Conservation (phyloP, 1,140 invertebrate species). For the Heliothis subflexa region DNA sequence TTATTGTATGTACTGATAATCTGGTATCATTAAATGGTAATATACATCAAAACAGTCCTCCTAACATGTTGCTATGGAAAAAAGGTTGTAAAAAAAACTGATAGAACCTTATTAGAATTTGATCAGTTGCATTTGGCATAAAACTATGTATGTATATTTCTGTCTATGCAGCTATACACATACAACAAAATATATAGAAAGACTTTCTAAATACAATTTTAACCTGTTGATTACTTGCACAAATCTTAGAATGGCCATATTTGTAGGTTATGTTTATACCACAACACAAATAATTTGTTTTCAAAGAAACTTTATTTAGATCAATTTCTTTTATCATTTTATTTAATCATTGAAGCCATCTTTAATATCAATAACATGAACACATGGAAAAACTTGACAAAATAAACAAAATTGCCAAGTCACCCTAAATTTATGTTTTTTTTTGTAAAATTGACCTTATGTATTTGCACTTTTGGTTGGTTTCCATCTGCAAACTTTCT, state of each 20-base stretch:
- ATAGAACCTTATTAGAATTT: no score
- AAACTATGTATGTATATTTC: no score
- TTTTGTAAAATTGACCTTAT: conserved; percentile 24
- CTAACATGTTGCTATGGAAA: no score
- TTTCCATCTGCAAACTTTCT: conserved; percentile 11
- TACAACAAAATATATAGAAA: background rate
- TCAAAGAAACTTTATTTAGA: no score
- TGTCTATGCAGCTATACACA: no score
- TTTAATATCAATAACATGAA: background rate
- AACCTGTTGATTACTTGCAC: conserved; percentile 1
- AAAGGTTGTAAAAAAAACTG: no score
- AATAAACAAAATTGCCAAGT: conserved; percentile 35
- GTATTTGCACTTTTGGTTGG: background rate
- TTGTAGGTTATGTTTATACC: conserved; percentile 1
- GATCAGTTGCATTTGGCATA: no score
- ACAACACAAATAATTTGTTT: background rate
- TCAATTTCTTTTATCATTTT: no score
- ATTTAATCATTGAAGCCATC: background rate
- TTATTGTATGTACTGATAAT: background rate
- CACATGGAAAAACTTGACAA: background rate
- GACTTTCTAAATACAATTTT: background rate
- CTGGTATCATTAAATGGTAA: no score
- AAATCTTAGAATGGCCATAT: background rate
- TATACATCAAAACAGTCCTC: no score
- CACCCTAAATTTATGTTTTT: background rate